These are phyloP conservation scores for Dermolepida albohirtum DNA, from an alignment of 2,888 invertebrate species.

Conservation along the genomic window DNA sequence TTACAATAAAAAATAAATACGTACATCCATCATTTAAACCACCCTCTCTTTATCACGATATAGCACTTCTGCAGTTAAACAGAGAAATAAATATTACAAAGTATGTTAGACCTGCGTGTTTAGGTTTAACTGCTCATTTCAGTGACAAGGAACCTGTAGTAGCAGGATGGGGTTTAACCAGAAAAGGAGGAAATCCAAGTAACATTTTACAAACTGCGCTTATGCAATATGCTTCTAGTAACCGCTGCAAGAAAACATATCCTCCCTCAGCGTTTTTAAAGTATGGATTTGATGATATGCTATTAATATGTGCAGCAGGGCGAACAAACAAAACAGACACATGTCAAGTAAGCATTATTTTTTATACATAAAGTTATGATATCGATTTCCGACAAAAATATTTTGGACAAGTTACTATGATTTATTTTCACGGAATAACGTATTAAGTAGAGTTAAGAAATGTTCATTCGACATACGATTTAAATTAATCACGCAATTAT, in stretches of 20 bases:
- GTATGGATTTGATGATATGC: no score
- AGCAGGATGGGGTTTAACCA: conserved; percentile 66
- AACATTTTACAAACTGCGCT: conserved; percentile 64
- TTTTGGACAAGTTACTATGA: no score
- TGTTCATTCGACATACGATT: no score
- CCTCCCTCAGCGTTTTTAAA: neutral
- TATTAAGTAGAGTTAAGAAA: no score
- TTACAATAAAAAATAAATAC: conserved; percentile 56
- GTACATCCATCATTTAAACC: conserved; percentile 63
- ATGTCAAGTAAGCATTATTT: no score
- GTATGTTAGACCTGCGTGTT: conserved; percentile 65
- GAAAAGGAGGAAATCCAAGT: conserved; percentile 49
- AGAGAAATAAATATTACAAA: conserved; percentile 59
- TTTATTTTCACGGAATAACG: no score
- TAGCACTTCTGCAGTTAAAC: conserved; percentile 65
- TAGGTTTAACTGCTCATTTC: conserved; percentile 52
- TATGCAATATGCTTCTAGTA: conserved; percentile 50
- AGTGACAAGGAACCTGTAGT: conserved; percentile 56
- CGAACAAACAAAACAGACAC: no score
- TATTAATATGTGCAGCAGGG: no score
- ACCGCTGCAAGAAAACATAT: conserved; percentile 14
- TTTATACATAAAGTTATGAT: no score
- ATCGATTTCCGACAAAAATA: no score
- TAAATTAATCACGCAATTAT: no score
- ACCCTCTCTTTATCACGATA: conserved; percentile 66